Conservation (phyloP, 2,888 invertebrate species). For the Sympetrum striolatum region DNA sequence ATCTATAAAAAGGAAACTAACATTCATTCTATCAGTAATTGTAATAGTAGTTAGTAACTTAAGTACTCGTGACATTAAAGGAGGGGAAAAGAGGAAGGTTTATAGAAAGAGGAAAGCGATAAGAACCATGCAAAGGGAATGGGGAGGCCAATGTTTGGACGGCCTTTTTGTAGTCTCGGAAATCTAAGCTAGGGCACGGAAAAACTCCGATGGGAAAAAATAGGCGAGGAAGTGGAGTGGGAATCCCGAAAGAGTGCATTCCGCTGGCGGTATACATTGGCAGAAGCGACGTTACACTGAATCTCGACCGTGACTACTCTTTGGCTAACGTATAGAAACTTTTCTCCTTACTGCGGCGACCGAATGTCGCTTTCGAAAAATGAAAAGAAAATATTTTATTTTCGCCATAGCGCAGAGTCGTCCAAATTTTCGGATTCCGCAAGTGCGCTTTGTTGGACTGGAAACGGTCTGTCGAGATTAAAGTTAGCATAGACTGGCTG, state of each 20-base stretch:
- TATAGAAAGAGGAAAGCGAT: no score
- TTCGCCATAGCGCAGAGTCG: not conserved
- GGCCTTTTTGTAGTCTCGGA: no score
- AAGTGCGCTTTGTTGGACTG: not conserved
- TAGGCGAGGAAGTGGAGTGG: not conserved
- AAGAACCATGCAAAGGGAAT: no score
- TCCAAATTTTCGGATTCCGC: not conserved
- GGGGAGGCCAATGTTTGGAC: not conserved
- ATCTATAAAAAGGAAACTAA: no score
- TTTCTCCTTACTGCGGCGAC: not conserved
- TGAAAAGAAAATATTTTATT: not conserved
- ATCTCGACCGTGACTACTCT: not conserved
- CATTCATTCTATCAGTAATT: no score
- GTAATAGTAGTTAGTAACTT: no score
- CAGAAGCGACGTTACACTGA: not conserved
- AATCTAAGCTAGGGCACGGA: not conserved
- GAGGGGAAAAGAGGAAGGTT: not conserved
- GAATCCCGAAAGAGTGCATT: not conserved
- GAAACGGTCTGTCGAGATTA: not conserved
- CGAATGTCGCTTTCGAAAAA: not conserved
- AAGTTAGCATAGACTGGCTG: not conserved
- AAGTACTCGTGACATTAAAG: not conserved
- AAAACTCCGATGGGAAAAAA: not conserved
- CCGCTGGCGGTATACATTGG: not conserved
- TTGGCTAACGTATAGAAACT: conserved; percentile 17